Conservation (phyloP, 1,140 invertebrate genomes). For the Megalonaias nervosa region DNA sequence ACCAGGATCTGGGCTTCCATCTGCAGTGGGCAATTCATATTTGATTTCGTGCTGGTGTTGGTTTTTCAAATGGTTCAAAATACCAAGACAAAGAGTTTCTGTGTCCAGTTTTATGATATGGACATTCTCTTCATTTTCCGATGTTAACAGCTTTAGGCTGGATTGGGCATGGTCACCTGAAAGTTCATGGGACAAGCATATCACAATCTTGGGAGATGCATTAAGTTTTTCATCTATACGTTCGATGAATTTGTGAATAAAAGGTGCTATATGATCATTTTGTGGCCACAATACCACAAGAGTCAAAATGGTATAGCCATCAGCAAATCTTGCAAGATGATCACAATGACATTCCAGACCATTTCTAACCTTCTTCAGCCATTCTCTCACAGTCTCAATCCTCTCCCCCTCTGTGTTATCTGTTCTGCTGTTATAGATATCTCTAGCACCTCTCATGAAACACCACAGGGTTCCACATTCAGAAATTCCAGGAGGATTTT, state of each 20-base stretch:
- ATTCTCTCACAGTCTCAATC: slow-evolving; percentile 16
- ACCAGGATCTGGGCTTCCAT: slow-evolving; percentile 1
- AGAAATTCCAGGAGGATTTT: slow-evolving; percentile 23
- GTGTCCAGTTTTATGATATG: background rate
- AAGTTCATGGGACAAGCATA: slow-evolving; percentile 23
- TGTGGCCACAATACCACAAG: slow-evolving; percentile 47
- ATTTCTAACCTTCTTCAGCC: slow-evolving; percentile 34
- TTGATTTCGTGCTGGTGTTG: too few relatives aligned
- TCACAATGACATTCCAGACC: slow-evolving; percentile 35
- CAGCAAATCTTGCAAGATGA: slow-evolving; percentile 35
- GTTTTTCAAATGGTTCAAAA: too few relatives aligned
- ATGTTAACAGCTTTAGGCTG: slow-evolving; percentile 2
- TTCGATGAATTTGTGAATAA: slow-evolving; percentile 38
- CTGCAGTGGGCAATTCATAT: slow-evolving; percentile 27
- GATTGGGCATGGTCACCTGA: slow-evolving; percentile 1
- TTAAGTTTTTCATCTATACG: slow-evolving; percentile 26
- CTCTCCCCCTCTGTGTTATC: slow-evolving; percentile 7
- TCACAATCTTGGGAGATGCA: slow-evolving; percentile 30
- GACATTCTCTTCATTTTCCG: slow-evolving; percentile 21
- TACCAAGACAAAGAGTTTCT: too few relatives aligned
- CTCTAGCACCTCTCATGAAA: slow-evolving; percentile 42
- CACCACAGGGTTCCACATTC: slow-evolving; percentile 50
- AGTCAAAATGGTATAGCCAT: slow-evolving; percentile 41
- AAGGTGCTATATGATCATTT: slow-evolving; percentile 14
- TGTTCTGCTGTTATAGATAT: slow-evolving; percentile 35